A percentile compares a stretch with the other conserved stretches of the same genome.
These are phyloP conservation scores for Prochilodus magdalenae DNA, from an alignment of 2,113 vertebrate genomes.

Conservation along the genomic window DNA sequence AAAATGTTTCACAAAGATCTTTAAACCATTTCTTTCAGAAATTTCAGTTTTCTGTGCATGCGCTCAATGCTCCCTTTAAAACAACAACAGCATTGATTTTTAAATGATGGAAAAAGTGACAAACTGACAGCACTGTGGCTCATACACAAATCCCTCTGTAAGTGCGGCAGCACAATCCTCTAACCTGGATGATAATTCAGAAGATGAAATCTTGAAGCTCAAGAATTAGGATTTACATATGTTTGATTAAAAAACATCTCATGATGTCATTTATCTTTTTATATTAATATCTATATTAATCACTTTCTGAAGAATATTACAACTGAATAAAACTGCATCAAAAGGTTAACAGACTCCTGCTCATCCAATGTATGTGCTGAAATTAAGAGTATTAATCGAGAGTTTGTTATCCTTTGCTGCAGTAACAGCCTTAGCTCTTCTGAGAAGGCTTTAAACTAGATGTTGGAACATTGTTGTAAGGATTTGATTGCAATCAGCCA, in stretches of 20 bases:
- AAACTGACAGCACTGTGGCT: background rate
- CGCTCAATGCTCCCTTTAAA: background rate
- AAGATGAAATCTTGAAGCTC: background rate
- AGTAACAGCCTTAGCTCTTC: too few species aligned
- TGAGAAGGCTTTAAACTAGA: too few species aligned
- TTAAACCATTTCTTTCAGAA: background rate
- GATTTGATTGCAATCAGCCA: too few species aligned
- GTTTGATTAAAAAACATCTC: background rate
- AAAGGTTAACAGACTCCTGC: too few species aligned
- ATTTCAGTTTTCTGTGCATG: background rate
- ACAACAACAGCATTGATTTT: background rate
- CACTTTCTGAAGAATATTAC: background rate
- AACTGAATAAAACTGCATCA: background rate
- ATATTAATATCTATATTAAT: too few species aligned
- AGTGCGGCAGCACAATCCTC: background rate
- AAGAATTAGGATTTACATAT: background rate
- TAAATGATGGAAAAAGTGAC: background rate
- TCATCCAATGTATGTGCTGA: too few species aligned
- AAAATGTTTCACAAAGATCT: conserved; percentile 9
- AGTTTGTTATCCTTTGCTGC: too few species aligned
- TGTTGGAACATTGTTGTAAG: too few species aligned
- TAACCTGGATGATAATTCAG: too few species aligned
- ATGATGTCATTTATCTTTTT: background rate
- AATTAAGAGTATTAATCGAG: too few species aligned
- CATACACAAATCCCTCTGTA: background rate